Evolutionary conservation across 2,113 vertebrate genomes (phyloP).

Genomic region (Urocynchramus pylzowi): DNA sequence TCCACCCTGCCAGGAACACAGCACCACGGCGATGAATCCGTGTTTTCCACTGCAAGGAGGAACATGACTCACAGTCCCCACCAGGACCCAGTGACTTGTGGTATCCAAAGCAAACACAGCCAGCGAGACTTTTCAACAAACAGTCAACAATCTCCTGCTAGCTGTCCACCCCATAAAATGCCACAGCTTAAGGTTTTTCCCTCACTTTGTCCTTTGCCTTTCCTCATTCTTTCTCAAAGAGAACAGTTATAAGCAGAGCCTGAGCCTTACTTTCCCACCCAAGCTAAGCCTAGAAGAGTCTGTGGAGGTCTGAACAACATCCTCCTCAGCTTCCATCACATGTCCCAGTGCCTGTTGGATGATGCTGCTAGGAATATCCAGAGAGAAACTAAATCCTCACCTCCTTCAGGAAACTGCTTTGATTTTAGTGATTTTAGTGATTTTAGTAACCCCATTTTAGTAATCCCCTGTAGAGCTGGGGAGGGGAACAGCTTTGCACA

Average conservation of each 20-base stretch:
- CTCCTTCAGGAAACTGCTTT: background rate
- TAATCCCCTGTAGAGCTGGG: background rate
- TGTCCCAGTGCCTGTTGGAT: background rate
- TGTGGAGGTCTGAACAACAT: background rate
- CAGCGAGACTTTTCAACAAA: background rate
- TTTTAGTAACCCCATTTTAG: background rate
- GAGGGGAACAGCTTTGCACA: background rate
- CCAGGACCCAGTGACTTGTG: background rate
- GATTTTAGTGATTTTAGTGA: background rate
- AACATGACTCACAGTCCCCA: slow-evolving; percentile 30
- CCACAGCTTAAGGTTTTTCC: background rate
- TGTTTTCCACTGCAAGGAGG: background rate
- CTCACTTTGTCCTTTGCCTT: background rate
- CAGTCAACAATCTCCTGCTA: slow-evolving; percentile 3
- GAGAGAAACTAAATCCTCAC: background rate
- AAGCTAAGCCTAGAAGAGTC: background rate
- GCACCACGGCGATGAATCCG: background rate
- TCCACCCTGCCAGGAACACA: background rate
- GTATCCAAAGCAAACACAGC: slow-evolving; percentile 51
- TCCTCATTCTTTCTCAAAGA: background rate
- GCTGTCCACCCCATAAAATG: background rate
- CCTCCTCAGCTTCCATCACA: background rate
- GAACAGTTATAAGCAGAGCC: background rate
- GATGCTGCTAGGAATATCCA: background rate
- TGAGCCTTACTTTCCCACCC: background rate